Percentiles rank a stretch among this genome's conserved stretches.
Evolutionary conservation across 2,797 vertebrate species (phyloP).

Genomic region (Percopsis omiscomaycus): DNA sequence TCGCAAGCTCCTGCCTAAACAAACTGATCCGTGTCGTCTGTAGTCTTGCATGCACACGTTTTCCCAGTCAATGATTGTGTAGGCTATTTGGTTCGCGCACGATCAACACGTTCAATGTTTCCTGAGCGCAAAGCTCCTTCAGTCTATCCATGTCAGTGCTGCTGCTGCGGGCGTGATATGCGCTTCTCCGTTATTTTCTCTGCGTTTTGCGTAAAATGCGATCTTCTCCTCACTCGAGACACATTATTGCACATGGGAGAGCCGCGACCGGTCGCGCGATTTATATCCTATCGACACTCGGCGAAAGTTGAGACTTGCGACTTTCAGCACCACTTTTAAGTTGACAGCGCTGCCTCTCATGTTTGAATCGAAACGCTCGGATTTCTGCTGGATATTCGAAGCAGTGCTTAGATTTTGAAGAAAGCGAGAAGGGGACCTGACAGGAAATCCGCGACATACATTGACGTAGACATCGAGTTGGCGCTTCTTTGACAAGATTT

Average conservation of each 20-base stretch:
- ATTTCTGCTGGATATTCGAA: conserved; percentile 65
- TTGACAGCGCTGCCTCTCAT: conserved; percentile 67
- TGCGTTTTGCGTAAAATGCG: conserved; percentile 27
- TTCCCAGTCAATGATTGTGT: conserved; percentile 43
- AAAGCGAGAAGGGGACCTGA: conserved; percentile 29
- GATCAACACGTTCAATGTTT: conserved; percentile 65
- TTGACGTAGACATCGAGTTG: conserved; percentile 16
- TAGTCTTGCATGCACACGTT: conserved; percentile 48
- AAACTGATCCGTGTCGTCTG: conserved; percentile 31
- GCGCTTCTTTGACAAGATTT: conserved; percentile 17
- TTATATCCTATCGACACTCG: conserved; percentile 30
- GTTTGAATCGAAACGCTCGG: conserved; percentile 37
- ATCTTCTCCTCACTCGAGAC: conserved; percentile 21
- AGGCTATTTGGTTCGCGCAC: conserved; percentile 40
- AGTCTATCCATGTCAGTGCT: conserved; percentile 67
- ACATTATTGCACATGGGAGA: conserved; percentile 14
- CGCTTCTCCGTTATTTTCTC: conserved; percentile 49
- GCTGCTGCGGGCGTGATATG: conserved; percentile 64
- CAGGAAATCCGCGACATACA: conserved; percentile 23
- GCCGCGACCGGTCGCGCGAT: conserved; percentile 26
- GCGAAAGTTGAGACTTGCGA: conserved; percentile 71
- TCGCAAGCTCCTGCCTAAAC: conserved; percentile 4
- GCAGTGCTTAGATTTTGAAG: conserved; percentile 55
- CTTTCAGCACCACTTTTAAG: conserved; percentile 74
- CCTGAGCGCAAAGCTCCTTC: conserved; percentile 56